Conservation (phyloP, 2,113 vertebrate species). For the Amphilophus citrinellus region DNA sequence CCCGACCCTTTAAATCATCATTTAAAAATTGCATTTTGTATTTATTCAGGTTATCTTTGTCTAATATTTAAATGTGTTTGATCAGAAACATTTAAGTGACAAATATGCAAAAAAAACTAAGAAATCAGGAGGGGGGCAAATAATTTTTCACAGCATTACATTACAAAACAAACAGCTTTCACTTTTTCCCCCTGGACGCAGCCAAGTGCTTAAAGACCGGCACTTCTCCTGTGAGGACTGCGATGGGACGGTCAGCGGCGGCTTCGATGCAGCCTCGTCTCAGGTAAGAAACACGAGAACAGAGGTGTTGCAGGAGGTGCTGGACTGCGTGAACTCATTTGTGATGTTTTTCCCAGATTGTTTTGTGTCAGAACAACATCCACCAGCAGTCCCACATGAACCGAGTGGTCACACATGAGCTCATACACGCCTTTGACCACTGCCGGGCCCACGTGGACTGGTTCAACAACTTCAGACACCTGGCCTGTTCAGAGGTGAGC, state of each 20-base stretch:
- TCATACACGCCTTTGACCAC: conserved; percentile 97
- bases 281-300: conserved; percentile 81
- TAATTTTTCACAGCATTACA: accelerated
- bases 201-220: conserved; percentile 87
- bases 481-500: conserved; percentile 96
- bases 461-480: conserved; percentile 91
- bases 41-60: not conserved
- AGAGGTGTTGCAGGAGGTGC: accelerated
- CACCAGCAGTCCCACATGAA: conserved; percentile 92
- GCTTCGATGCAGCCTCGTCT: conserved; percentile 91
- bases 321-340: not conserved
- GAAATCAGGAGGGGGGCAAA: no score
- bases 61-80: not conserved
- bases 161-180: not conserved
- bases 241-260: conserved; percentile 90
- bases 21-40: not conserved
- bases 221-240: conserved; percentile 98
- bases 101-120: not conserved
- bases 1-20: not conserved
- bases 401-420: conserved; percentile 93
- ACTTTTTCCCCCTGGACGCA: conserved; percentile 63
- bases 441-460: conserved; percentile 95
- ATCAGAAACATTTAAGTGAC: not conserved
- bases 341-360: conserved; percentile 83
- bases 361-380: conserved; percentile 98